Conservation (phyloP, 2,888 invertebrate genomes). For the Polyommatus iphigenia region DNA sequence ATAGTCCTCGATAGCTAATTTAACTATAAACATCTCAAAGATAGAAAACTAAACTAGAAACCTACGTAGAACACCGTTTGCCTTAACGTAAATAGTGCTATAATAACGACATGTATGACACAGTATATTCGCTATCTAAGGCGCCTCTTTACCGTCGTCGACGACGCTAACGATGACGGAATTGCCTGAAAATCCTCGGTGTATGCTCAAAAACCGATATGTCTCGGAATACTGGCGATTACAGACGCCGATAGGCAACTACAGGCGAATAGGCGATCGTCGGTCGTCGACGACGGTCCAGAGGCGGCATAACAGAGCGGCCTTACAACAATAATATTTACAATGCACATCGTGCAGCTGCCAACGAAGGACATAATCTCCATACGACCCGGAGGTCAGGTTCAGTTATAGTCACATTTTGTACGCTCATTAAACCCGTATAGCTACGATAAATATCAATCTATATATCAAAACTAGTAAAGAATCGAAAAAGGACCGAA, state of each 20-base stretch:
- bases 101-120: constrained; percentile 31
- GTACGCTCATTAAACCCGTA: constrained; percentile 66
- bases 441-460: constrained; percentile 41
- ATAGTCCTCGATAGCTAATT: constrained; percentile 2
- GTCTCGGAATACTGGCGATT: too few relatives aligned
- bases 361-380: constrained; percentile 65
- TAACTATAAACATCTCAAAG: constrained; percentile 19
- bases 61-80: constrained; percentile 22
- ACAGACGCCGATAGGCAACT: not conserved
- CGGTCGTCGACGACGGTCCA: not conserved
- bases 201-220: too few relatives aligned
- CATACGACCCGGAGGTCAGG: constrained; percentile 45
- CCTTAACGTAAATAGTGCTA: constrained; percentile 27
- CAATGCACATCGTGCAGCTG: constrained; percentile 68
- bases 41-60: constrained; percentile 19
- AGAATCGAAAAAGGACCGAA: constrained; percentile 49
- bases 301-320: constrained; percentile 50
- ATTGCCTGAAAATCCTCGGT: not conserved
- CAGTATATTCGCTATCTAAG: constrained; percentile 60
- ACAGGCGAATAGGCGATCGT: not conserved
- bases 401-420: constrained; percentile 73
- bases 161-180: not conserved
- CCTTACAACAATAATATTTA: constrained; percentile 67
- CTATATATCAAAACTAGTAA: constrained; percentile 47
- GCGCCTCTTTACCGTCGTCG: not conserved